Percentiles rank a stretch among this genome's conserved stretches.
Evolutionary conservation across 2,113 vertebrate species (phyloP).

Genomic region (Cyrtonyx montezumae): DNA sequence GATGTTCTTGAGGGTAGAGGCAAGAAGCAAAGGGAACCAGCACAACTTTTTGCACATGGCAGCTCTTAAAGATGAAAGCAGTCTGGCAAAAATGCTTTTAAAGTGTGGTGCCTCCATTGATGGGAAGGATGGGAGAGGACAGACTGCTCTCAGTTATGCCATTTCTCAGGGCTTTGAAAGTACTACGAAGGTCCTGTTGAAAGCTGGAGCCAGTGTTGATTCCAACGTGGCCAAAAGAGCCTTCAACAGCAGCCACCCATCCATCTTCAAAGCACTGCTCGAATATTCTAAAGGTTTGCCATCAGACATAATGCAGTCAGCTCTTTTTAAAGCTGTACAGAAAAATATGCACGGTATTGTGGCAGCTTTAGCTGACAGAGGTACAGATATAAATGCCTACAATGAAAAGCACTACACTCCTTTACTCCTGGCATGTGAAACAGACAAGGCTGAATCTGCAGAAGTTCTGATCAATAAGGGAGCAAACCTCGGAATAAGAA

Average conservation of each 20-base stretch:
- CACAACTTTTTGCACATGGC: constrained; percentile 77
- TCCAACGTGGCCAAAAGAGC: constrained; percentile 55
- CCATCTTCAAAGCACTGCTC: constrained; percentile 72
- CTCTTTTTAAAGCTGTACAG: constrained; percentile 82
- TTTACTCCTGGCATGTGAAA: constrained; percentile 78
- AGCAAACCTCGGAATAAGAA: constrained; percentile 61
- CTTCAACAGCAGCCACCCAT: constrained; percentile 68
- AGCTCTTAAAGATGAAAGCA: constrained; percentile 71
- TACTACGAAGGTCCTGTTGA: constrained; percentile 63
- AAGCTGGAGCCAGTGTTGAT: constrained; percentile 41
- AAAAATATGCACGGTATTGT: constrained; percentile 71
- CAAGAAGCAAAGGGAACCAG: constrained; percentile 54
- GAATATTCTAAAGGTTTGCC: constrained; percentile 66
- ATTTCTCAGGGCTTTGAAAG: constrained; percentile 69
- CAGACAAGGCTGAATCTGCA: constrained; percentile 75
- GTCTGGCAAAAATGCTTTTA: constrained; percentile 73
- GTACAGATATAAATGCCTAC: constrained; percentile 68
- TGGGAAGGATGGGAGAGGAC: constrained; percentile 61
- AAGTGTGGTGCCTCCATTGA: constrained; percentile 67
- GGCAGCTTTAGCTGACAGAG: constrained; percentile 74
- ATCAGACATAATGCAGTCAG: constrained; percentile 46
- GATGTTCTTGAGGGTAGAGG: constrained; percentile 75
- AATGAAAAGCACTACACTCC: constrained; percentile 79
- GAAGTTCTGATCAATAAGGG: constrained; percentile 68
- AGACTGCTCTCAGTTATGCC: constrained; percentile 77